Evolutionary conservation across 2,797 vertebrate genomes (phyloP), one percentile per base, ranked within the genome.

Genomic region (Eurystomus glaucurus): DNA sequence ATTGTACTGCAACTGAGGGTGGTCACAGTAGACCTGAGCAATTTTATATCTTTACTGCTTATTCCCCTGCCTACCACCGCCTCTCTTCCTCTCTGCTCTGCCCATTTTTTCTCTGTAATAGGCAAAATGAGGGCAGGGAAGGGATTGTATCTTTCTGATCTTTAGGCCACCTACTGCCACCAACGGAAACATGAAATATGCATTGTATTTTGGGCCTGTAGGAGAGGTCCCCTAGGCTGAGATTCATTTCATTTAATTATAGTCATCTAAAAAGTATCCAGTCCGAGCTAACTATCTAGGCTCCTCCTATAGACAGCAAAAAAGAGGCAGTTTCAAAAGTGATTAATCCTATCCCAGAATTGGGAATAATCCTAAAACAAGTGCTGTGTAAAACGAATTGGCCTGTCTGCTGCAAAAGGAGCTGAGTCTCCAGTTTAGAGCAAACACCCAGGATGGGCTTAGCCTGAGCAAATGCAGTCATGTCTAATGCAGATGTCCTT

Each of bases 1-100:
- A 96, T 96, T 96, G 93, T 96, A 77, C 77, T 94, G 88, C 90
- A 93, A 6, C 97, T 93, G 88, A 82, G 93, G 95, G 93, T 96
- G 95, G 94, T 92, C 95, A 95, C 88, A 85, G 94, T 68, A 95
- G 95, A 95, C 94, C 83, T 83, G 90, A 95, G 74, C 51, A 90
- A 93, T 96, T 97, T 95, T 96, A 91, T 86, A 78, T 52, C 94
- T 94, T 94, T 88, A 58, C 87, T 95, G 69, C 91, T 90, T 91
- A 95, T 93, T 95, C 94, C 82, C 89, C 62, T 21, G 28, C 88
- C 66, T 94, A 77, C 50, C 1, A 0, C 70, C 17, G 41, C 80
- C 80, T 85, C 83, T 94, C 48, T 95, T 91, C 71, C 75, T 93
- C 55, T 55, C 37, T 60, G 20, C 70, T 88, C 88, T 96, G 74